Conservation (phyloP, 2,888 invertebrate genomes). For the Drosophila lutescens region DNA sequence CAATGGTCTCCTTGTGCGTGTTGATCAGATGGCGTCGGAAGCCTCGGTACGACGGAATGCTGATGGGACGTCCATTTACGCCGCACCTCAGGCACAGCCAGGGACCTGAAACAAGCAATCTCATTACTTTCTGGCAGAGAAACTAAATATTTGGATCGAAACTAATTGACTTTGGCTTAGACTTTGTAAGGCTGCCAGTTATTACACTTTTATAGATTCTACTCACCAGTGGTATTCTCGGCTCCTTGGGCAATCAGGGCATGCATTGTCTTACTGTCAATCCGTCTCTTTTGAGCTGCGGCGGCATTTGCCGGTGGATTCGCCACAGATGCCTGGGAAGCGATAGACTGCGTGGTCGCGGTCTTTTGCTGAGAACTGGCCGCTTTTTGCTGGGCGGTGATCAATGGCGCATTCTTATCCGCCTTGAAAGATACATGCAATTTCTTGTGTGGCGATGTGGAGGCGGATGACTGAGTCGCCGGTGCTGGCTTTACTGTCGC, state of each 20-base stretch:
- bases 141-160: background rate
- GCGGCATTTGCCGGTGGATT: slow-evolving; percentile 13
- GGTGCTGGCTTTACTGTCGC: slow-evolving; percentile 37
- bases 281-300: slow-evolving; percentile 84
- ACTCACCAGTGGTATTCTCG: slow-evolving; percentile 86
- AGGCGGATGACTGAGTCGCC: slow-evolving; percentile 9
- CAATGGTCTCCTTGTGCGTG: slow-evolving; percentile 91
- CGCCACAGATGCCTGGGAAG: slow-evolving; percentile 18
- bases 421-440: slow-evolving; percentile 68
- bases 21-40: slow-evolving; percentile 93
- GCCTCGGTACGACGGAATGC: slow-evolving; percentile 91
- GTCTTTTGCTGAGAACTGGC: slow-evolving; percentile 43
- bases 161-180: no score
- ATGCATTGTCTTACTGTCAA: slow-evolving; percentile 87
- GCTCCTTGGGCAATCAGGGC: slow-evolving; percentile 87
- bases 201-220: background rate
- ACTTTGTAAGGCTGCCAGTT: no score
- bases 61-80: slow-evolving; percentile 87
- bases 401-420: slow-evolving; percentile 54
- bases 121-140: background rate
- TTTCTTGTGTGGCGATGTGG: slow-evolving; percentile 64
- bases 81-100: slow-evolving; percentile 93
- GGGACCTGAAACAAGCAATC: slow-evolving; percentile 85
- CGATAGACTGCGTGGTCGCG: slow-evolving; percentile 22
- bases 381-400: slow-evolving; percentile 47